phyloP scores from a whole-genome alignment of 2,113 vertebrate genomes.

The Pygathrix nemaeus region DNA sequence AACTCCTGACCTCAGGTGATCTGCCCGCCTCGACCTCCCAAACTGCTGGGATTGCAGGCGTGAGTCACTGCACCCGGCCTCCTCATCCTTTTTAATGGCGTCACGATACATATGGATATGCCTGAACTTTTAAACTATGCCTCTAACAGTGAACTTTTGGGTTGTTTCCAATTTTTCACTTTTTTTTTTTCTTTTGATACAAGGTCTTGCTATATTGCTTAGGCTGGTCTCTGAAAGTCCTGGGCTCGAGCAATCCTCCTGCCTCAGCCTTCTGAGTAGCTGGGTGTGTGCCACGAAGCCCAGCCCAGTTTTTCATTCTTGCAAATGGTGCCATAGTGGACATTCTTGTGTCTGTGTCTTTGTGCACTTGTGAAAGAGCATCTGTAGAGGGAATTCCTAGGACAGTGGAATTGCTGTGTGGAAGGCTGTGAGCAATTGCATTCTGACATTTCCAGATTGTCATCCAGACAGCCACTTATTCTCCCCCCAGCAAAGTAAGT shows the following conservation, averaged over 20 bases:
- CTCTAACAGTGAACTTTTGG: not conserved
- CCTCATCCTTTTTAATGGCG: not conserved
- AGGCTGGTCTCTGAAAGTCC: not conserved
- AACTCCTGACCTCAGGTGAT: not conserved
- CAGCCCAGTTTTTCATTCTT: not conserved
- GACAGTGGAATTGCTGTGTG: not conserved
- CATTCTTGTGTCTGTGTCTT: too few relatives aligned
- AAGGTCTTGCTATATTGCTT: not conserved
- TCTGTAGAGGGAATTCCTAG: not conserved
- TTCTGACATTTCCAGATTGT: not conserved
- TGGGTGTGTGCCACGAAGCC: not conserved
- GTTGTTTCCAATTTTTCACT: not conserved
- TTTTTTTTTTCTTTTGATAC: not conserved
- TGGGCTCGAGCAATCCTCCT: not conserved
- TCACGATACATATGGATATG: not conserved
- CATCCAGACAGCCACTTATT: not conserved
- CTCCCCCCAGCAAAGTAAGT: not conserved
- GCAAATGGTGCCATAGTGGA: not conserved
- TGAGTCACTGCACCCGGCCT: not conserved
- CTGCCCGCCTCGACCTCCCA: not conserved
- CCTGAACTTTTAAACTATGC: not conserved
- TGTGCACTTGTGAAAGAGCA: not conserved
- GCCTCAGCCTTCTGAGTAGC: not conserved
- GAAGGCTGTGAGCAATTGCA: not conserved
- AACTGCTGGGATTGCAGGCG: not conserved